These are phyloP conservation scores for Picus viridis DNA, from an alignment of 2,797 vertebrate species.

Conservation along the genomic window DNA sequence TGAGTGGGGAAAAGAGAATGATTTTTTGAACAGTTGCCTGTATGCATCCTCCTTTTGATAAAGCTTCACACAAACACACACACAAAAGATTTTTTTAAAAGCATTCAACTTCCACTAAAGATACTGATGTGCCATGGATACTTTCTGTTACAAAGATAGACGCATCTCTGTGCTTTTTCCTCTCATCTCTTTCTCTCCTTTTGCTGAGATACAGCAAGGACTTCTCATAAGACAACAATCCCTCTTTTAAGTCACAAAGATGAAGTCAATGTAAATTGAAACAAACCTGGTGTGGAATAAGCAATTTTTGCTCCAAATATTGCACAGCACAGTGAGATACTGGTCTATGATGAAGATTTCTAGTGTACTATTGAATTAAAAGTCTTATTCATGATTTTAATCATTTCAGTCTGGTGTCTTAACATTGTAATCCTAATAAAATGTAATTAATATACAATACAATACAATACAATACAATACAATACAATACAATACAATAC, in stretches of 20 bases:
- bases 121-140: neutral
- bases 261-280: neutral
- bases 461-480: too few relatives aligned
- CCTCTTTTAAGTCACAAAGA: neutral
- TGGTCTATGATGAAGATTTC: neutral
- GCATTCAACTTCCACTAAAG: neutral
- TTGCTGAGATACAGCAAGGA: neutral
- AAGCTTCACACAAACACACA: neutral
- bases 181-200: neutral
- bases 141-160: neutral
- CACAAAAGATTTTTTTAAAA: neutral
- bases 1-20: neutral
- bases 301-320: neutral
- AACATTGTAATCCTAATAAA: neutral
- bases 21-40: neutral
- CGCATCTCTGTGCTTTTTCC: neutral
- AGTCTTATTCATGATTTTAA: neutral
- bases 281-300: neutral
- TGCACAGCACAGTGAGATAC: neutral
- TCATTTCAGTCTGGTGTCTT: neutral
- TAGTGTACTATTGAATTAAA: neutral
- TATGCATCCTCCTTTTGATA: neutral
- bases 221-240: neutral
- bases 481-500: too few relatives aligned
- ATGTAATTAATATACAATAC: too few relatives aligned